These are phyloP conservation scores for Macrophya annulata DNA, from an alignment of 2,888 invertebrate species.

Conservation along the genomic window DNA sequence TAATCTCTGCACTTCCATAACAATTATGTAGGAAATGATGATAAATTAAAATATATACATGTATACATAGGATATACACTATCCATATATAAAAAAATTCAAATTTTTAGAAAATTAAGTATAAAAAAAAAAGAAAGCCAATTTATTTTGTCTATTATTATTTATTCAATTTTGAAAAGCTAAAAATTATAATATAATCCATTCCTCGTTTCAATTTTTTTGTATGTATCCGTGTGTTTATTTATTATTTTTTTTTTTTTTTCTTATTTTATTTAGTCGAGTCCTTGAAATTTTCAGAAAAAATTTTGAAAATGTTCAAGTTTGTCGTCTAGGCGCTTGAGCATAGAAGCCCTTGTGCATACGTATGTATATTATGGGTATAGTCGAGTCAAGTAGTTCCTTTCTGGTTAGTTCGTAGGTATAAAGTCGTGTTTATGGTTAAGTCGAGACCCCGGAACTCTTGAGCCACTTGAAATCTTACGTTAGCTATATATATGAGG, in stretches of 20 bases:
- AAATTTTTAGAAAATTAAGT: too few relatives aligned
- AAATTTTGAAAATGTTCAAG: background rate
- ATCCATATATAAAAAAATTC: too few relatives aligned
- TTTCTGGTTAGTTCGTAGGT: background rate
- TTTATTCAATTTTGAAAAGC: too few relatives aligned
- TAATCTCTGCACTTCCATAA: conserved; percentile 3
- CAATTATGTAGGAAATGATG: background rate
- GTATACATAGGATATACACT: too few relatives aligned
- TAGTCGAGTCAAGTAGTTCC: background rate
- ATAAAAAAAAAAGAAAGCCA: too few relatives aligned
- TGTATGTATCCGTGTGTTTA: too few relatives aligned
- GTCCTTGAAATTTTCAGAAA: background rate
- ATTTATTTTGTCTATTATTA: too few relatives aligned
- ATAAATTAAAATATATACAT: background rate
- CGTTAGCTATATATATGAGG: background rate
- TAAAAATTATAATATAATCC: too few relatives aligned
- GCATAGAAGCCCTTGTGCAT: background rate
- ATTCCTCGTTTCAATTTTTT: too few relatives aligned
- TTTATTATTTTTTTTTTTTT: too few relatives aligned
- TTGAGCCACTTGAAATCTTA: conserved; percentile 41
- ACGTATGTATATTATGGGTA: background rate
- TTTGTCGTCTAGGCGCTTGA: background rate
- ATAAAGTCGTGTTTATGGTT: background rate
- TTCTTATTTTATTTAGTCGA: too few relatives aligned
- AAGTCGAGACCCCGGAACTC: background rate